Conservation (phyloP, 2,797 vertebrate species). For the Vireo griseus region DNA sequence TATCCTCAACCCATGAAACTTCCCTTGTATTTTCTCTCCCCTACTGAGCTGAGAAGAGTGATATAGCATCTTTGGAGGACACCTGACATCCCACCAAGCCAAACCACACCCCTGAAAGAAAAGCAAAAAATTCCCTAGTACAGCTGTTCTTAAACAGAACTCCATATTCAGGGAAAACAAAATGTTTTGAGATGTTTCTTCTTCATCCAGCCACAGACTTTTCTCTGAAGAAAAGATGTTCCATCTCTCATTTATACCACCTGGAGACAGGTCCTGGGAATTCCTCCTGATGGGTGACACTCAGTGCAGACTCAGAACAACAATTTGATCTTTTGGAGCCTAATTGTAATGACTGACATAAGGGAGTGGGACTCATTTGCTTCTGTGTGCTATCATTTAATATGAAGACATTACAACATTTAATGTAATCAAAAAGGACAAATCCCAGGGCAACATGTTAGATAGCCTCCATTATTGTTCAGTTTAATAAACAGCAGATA, state of each 20-base stretch:
- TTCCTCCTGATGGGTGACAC: background rate
- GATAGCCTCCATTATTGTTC: background rate
- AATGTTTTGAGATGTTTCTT: background rate
- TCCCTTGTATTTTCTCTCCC: background rate
- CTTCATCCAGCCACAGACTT: background rate
- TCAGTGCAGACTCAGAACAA: background rate
- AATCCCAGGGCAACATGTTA: background rate
- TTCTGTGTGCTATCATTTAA: background rate
- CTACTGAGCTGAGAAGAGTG: background rate
- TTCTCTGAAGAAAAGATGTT: background rate
- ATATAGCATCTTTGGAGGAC: background rate
- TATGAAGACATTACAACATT: background rate
- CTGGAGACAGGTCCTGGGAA: background rate
- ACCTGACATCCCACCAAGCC: background rate
- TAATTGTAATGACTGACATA: background rate
- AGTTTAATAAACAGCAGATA: background rate
- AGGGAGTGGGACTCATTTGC: background rate
- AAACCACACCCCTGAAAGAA: background rate
- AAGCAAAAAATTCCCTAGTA: background rate
- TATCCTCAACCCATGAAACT: background rate
- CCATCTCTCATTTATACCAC: background rate
- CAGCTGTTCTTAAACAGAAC: background rate
- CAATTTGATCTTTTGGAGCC: background rate
- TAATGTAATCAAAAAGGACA: background rate
- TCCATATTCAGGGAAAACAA: background rate